Evolutionary conservation across 2,113 vertebrate genomes (phyloP).

Genomic region (Cnemophilus loriae): DNA sequence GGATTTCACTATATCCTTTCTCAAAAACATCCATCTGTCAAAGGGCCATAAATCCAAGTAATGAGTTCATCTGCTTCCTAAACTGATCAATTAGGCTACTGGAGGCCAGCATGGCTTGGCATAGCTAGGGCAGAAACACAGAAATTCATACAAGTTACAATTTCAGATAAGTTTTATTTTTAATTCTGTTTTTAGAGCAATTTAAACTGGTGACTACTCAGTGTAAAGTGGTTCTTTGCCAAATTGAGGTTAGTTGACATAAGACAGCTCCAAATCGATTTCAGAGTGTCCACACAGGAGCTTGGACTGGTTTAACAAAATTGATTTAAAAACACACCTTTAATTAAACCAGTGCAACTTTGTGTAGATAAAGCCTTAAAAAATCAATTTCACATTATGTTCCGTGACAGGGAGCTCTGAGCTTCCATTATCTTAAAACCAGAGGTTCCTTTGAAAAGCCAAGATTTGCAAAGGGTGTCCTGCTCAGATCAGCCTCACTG

Average conservation of each 20-base stretch:
- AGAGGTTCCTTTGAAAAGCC: constrained; percentile 21
- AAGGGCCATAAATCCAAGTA: background rate
- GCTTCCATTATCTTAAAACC: constrained; percentile 47
- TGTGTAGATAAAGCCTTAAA: constrained; percentile 21
- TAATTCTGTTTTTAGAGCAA: background rate
- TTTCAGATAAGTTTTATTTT: background rate
- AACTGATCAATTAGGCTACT: background rate
- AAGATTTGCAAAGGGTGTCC: background rate
- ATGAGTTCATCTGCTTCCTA: background rate
- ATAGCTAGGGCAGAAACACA: background rate
- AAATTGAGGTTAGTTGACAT: constrained; percentile 6
- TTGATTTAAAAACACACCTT: constrained; percentile 51
- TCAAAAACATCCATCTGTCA: background rate
- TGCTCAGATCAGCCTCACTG: background rate
- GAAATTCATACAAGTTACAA: background rate
- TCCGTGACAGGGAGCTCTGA: constrained; percentile 33
- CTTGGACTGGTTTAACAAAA: constrained; percentile 36
- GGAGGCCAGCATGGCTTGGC: background rate
- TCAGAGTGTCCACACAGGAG: constrained; percentile 1
- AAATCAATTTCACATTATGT: constrained; percentile 57
- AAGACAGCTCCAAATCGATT: constrained; percentile 23
- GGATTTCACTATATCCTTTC: background rate
- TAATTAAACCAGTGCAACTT: constrained; percentile 40
- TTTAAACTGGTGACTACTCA: background rate
- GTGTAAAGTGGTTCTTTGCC: background rate